Conservation (phyloP, 2,113 vertebrate genomes). For the Otus sunia region DNA sequence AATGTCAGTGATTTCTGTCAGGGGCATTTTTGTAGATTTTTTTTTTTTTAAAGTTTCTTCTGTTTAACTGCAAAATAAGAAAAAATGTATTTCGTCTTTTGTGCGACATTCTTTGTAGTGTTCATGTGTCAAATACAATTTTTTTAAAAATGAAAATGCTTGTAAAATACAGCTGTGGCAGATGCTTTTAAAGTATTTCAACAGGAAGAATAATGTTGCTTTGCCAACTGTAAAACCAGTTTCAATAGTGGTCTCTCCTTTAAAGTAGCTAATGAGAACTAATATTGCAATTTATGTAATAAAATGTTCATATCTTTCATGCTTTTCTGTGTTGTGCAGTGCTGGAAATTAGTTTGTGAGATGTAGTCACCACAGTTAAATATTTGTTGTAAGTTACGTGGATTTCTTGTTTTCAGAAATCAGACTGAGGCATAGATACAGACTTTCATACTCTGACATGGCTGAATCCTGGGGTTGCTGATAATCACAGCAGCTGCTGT, state of each 20-base stretch:
- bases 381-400: background rate
- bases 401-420: background rate
- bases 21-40: background rate
- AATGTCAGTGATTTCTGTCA: background rate
- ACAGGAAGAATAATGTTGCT: background rate
- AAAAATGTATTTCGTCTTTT: background rate
- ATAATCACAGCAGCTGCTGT: background rate
- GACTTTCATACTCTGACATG: background rate
- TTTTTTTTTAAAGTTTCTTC: background rate
- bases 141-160: background rate
- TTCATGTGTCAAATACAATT: background rate
- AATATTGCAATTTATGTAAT: background rate
- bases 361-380: background rate
- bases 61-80: background rate
- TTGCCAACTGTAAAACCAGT: background rate
- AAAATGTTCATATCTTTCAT: background rate
- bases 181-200: background rate
- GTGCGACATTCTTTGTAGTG: background rate
- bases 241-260: background rate
- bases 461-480: background rate
- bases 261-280: background rate
- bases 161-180: background rate
- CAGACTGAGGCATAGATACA: background rate
- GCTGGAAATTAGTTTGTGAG: background rate
- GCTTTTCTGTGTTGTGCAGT: background rate